phyloP scores from a whole-genome alignment of 1,140 invertebrate genomes.

The Scaptomyza pallida region DNA sequence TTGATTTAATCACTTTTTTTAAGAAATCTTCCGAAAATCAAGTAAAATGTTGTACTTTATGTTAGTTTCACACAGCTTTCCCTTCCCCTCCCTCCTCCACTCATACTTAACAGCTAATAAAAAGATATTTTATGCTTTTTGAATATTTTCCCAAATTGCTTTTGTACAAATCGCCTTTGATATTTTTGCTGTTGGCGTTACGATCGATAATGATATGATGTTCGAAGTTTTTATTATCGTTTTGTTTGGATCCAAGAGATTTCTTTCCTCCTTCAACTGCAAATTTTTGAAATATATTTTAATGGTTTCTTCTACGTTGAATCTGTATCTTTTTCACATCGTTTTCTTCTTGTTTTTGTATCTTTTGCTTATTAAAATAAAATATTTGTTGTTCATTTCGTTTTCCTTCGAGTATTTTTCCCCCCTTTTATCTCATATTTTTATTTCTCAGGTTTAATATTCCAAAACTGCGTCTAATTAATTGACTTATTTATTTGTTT shows the following conservation, averaged over 20 bases:
- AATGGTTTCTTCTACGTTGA: too few species aligned
- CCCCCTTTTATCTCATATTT: background rate
- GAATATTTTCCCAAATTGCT: background rate
- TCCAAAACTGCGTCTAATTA: slow-evolving; percentile 44
- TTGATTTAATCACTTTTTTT: too few species aligned
- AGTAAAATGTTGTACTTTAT: too few species aligned
- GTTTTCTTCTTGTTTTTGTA: background rate
- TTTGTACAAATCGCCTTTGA: background rate
- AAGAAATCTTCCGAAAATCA: too few species aligned
- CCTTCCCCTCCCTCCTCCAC: too few species aligned
- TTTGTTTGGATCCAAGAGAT: background rate
- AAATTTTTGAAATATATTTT: too few species aligned
- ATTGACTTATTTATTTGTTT: slow-evolving; percentile 50
- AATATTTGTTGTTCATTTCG: too few species aligned
- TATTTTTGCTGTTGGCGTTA: background rate
- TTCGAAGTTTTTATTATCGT: background rate
- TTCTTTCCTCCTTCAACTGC: too few species aligned
- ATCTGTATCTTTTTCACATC: background rate
- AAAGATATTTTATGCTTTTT: too few species aligned
- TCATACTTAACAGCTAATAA: slow-evolving; percentile 6
- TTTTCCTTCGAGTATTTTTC: slow-evolving; percentile 6
- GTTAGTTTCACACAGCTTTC: too few species aligned
- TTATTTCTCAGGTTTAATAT: slow-evolving; percentile 9
- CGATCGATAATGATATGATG: background rate
- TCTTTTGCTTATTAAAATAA: too few species aligned